Percentiles rank a stretch among this genome's conserved stretches.
Evolutionary conservation across 2,113 vertebrate species (phyloP).

Genomic region (Amphiprion ocellaris): DNA sequence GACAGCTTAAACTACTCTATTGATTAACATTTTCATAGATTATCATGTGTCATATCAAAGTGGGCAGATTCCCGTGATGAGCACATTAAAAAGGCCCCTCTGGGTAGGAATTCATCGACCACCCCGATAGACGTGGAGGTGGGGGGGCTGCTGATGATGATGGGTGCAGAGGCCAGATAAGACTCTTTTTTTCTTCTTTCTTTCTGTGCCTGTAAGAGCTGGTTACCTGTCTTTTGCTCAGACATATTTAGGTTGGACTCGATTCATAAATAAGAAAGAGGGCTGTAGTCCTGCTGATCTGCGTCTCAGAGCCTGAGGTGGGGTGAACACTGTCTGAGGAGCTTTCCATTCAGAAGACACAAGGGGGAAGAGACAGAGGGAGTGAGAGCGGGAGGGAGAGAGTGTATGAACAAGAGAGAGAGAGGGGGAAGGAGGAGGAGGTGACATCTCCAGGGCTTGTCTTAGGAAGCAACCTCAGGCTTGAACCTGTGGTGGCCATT

Average conservation of each 20-base stretch:
- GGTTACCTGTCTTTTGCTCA: constrained; percentile 92
- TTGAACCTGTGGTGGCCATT: constrained; percentile 78
- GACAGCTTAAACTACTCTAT: constrained; percentile 99
- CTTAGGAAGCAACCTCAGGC: constrained; percentile 82
- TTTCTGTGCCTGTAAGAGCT: constrained; percentile 81
- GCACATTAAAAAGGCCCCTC: constrained; percentile 92
- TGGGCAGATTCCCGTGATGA: constrained; percentile 89
- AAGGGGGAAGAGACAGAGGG: constrained; percentile 78
- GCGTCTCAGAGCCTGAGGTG: constrained; percentile 76
- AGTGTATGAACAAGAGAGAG: background rate
- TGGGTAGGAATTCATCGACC: constrained; percentile 86
- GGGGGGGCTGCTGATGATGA: constrained; percentile 73
- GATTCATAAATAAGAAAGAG: constrained; percentile 94
- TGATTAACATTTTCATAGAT: constrained; percentile 99
- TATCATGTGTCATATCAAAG: constrained; percentile 99
- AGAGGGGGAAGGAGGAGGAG: constrained; percentile 59
- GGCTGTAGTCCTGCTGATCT: constrained; percentile 78
- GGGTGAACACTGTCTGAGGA: constrained; percentile 79
- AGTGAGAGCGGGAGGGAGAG: constrained; percentile 59
- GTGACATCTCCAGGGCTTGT: constrained; percentile 81
- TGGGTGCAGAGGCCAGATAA: constrained; percentile 68
- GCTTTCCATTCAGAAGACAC: constrained; percentile 76
- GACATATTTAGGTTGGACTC: constrained; percentile 93
- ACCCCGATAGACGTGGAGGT: constrained; percentile 79
- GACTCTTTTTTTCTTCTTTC: constrained; percentile 37